Evolutionary conservation across 2,888 invertebrate species (phyloP), one percentile per base, ranked within the genome.

Genomic region (Cephus rjabovi): DNA sequence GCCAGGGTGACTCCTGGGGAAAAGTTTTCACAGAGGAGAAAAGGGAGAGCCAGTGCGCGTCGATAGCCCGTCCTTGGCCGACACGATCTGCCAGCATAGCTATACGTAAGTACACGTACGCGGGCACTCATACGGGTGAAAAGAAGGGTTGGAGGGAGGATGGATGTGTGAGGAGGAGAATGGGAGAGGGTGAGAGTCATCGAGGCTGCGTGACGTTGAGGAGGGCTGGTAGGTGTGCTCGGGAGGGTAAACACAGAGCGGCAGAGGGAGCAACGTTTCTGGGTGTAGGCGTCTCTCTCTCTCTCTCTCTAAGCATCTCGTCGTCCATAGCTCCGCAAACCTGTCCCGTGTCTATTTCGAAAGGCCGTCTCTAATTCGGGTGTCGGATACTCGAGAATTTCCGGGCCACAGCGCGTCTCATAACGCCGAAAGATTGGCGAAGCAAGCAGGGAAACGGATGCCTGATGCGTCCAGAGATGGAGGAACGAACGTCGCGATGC

Each of bases 211-310:
- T 56, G 56, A 56, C 56, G 56, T 56, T 56, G 56, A 56, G 56
- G 56, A 56, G 56, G 56, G 56, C 23, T 56, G 56, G 56, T 15
- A 56, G 56, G 56, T 56, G 56, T 56, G 56, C 56, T 56, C 1
- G 56, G 23, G 23, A 56, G 56, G 23, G 56, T 56, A 56, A 56
- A 56, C 56, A 56, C 56, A 23, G 6, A 56, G 2, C 56, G 15
- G 2, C 56, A 23, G 56, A 56, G 56, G 23, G 56, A 56, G 56
- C 56, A 56, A 23, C 9, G 23, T 56, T 56, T 56, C 56, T 56
- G 73, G 35, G 35, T 77, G 73, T 75, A 76, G 80, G 75, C 56
- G 70, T 75, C 33, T 69, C 71, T 34, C 11, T 9, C 68, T 70
- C 40, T 40, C 40, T 56, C 9, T 56, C 56, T 56, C 56, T 23